phyloP scores from a whole-genome alignment of 1,140 invertebrate species.

The Anastatus disparis region DNA sequence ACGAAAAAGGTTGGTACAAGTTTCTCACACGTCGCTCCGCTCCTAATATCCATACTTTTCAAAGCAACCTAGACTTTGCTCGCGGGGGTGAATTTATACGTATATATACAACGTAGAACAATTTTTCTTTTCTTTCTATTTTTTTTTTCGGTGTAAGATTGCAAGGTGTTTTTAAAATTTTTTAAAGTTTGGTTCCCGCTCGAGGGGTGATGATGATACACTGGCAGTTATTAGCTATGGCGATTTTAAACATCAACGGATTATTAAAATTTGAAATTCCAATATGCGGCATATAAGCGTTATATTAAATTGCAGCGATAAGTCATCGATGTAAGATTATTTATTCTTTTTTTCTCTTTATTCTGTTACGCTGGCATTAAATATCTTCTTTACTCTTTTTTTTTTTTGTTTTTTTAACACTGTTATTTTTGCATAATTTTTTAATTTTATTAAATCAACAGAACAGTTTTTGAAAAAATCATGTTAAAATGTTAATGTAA shows the following conservation, averaged over 20 bases:
- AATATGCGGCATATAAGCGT: too few relatives aligned
- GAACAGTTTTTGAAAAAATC: too few relatives aligned
- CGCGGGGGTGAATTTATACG: constrained; percentile 30
- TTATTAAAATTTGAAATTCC: constrained; percentile 42
- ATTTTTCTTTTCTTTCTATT: too few relatives aligned
- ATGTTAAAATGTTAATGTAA: too few relatives aligned
- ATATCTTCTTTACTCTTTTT: neutral
- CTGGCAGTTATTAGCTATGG: constrained; percentile 26
- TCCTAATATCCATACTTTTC: neutral
- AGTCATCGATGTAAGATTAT: constrained; percentile 10
- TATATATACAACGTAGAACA: neutral
- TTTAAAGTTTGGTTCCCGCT: too few relatives aligned
- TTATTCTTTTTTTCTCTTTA: constrained; percentile 14
- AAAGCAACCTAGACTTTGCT: constrained; percentile 4
- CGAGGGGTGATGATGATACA: neutral
- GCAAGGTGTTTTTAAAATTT: constrained; percentile 49
- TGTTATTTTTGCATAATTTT: too few relatives aligned
- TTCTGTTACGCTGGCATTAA: too few relatives aligned
- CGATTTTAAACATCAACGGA: constrained; percentile 15
- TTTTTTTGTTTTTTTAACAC: neutral
- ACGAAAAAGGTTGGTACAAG: too few relatives aligned
- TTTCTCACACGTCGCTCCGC: constrained; percentile 6
- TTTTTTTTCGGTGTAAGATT: too few relatives aligned
- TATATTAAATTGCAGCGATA: too few relatives aligned
- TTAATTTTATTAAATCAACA: neutral